Evolutionary conservation across 2,888 invertebrate species (phyloP).

Genomic region (Mystacides longicornis): DNA sequence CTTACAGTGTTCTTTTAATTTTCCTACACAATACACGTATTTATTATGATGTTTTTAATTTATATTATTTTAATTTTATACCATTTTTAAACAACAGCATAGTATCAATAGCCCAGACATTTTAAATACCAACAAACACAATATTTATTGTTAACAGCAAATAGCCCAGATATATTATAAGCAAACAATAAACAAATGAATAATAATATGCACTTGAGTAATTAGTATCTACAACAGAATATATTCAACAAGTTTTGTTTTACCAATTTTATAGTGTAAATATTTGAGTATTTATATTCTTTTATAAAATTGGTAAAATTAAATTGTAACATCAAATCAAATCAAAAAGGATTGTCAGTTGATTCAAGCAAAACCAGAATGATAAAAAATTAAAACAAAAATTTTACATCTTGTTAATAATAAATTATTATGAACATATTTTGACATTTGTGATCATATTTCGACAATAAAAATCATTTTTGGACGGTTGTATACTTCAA

Average conservation of each 20-base stretch:
- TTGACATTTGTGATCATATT: too few species aligned
- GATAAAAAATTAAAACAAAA: constrained; percentile 14
- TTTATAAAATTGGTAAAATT: not conserved
- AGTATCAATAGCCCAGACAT: constrained; percentile 24
- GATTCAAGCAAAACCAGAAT: constrained; percentile 10
- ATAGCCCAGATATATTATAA: constrained; percentile 23
- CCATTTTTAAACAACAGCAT: constrained; percentile 9
- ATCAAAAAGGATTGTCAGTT: constrained; percentile 24
- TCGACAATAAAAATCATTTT: too few species aligned
- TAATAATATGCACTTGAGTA: constrained; percentile 11
- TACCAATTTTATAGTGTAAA: constrained; percentile 5
- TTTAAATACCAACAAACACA: constrained; percentile 5
- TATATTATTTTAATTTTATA: not conserved
- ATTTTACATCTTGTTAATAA: constrained; percentile 9
- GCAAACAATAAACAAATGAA: constrained; percentile 3
- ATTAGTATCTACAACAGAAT: constrained; percentile 7
- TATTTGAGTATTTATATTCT: not conserved
- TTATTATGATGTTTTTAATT: not conserved
- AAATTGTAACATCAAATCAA: not conserved
- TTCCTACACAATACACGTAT: not conserved
- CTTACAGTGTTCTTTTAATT: not conserved
- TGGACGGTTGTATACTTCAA: too few species aligned
- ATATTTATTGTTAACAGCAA: not conserved
- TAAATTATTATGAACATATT: constrained; percentile 4
- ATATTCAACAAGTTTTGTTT: constrained; percentile 1